Conservation (phyloP, 2,888 invertebrate species). For the Aethes cnicana region DNA sequence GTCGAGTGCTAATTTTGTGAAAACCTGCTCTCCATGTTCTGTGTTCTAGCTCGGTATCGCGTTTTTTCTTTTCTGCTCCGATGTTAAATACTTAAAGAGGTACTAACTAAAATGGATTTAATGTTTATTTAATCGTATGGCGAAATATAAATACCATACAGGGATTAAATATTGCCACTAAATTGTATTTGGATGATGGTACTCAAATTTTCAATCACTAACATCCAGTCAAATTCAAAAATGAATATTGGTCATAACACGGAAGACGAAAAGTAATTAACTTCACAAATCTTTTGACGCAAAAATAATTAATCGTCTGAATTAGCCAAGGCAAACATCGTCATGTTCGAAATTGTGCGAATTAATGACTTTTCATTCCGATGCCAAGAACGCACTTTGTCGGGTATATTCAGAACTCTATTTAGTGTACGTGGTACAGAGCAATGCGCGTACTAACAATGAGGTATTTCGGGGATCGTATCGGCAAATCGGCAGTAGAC, state of each 20-base stretch:
- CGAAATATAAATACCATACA: too few relatives aligned
- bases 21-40: constrained; percentile 21
- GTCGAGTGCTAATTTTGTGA: constrained; percentile 20
- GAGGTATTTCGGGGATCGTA: constrained; percentile 22
- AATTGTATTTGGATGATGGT: too few relatives aligned
- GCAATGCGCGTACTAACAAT: constrained; percentile 6
- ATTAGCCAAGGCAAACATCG: constrained; percentile 20
- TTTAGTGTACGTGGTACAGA: background rate
- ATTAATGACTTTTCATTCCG: constrained; percentile 34
- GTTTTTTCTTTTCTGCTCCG: background rate
- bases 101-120: too few relatives aligned
- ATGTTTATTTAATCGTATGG: too few relatives aligned
- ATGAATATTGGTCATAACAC: too few relatives aligned
- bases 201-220: too few relatives aligned
- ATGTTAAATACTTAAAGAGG: background rate
- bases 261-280: too few relatives aligned
- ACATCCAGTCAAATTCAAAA: too few relatives aligned
- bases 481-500: constrained; percentile 1
- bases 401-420: constrained; percentile 5
- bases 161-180: too few relatives aligned
- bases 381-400: constrained; percentile 39
- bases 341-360: constrained; percentile 15
- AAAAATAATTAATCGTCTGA: constrained; percentile 8
- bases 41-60: background rate
- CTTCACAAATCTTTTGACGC: background rate